A percentile compares a stretch with the other conserved stretches of the same genome.
phyloP scores from a whole-genome alignment of 1,140 invertebrate genomes.

The Bombus impatiens region DNA sequence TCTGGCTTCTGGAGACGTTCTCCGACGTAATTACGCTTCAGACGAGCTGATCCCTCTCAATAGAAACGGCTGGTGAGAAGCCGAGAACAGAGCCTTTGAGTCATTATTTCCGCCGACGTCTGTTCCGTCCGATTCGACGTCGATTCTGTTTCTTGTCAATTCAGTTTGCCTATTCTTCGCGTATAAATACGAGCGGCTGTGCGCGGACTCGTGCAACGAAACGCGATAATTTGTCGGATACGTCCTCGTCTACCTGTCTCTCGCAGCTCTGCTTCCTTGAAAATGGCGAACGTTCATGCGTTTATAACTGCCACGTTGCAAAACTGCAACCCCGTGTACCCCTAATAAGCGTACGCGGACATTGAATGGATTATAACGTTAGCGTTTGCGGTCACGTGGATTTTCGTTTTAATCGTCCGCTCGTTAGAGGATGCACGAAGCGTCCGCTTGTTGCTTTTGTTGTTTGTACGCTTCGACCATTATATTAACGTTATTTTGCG shows the following conservation, averaged over 20 bases:
- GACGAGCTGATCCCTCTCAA: constrained; percentile 51
- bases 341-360: constrained; percentile 25
- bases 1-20: constrained; percentile 3
- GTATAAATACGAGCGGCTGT: neutral
- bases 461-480: neutral
- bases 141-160: neutral
- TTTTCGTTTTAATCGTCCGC: neutral
- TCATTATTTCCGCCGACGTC: constrained; percentile 49
- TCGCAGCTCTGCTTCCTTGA: constrained; percentile 27
- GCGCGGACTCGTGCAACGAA: constrained; percentile 6
- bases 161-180: neutral
- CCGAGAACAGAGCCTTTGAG: constrained; percentile 52
- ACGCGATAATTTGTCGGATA: constrained; percentile 34
- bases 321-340: constrained; percentile 40
- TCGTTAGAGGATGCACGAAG: neutral
- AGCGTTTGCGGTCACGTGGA: constrained; percentile 33
- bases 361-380: constrained; percentile 14
- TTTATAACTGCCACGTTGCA: constrained; percentile 37
- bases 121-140: neutral
- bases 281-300: neutral
- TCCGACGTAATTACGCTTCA: constrained; percentile 40
- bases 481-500: neutral
- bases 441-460: neutral
- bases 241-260: constrained; percentile 37
- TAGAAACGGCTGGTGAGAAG: constrained; percentile 1